These are phyloP conservation scores for Auanema freiburgensis DNA, from an alignment of 2,888 invertebrate species.

Conservation along the genomic window DNA sequence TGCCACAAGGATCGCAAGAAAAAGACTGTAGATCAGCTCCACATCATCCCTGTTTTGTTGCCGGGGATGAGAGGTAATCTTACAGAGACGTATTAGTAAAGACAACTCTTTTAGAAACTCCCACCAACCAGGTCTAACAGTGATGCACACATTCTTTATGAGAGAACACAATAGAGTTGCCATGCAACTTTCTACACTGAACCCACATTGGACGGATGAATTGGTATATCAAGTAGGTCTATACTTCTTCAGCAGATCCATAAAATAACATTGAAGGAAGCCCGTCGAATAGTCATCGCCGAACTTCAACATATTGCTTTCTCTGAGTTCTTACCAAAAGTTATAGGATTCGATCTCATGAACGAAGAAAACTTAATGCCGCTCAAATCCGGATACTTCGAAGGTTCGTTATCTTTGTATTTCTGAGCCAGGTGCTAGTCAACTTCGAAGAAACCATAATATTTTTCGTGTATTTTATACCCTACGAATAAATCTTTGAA, in stretches of 20 bases:
- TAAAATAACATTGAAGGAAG: conserved; percentile 54
- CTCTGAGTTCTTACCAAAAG: conserved; percentile 75
- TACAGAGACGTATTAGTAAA: not conserved
- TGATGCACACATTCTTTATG: conserved; percentile 62
- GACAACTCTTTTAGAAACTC: conserved; percentile 39
- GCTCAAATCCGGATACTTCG: conserved; percentile 69
- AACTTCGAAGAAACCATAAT: not conserved
- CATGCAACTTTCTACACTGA: conserved; percentile 50
- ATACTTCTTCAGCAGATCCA: not conserved
- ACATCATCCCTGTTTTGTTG: conserved; percentile 58
- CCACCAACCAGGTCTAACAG: conserved; percentile 63
- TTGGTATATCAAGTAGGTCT: conserved; percentile 58
- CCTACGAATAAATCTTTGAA: not conserved
- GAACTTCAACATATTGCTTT: conserved; percentile 70
- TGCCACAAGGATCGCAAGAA: conserved; percentile 63
- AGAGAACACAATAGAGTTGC: conserved; percentile 64
- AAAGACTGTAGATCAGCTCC: conserved; percentile 60
- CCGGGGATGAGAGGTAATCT: conserved; percentile 45
- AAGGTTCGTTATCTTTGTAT: conserved; percentile 65
- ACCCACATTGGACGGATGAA: conserved; percentile 66
- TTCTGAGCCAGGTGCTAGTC: too few species aligned
- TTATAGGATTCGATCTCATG: conserved; percentile 76
- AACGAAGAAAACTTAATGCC: conserved; percentile 75
- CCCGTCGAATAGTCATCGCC: conserved; percentile 66
- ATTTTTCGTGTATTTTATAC: not conserved